Evolutionary conservation across 2,888 invertebrate species (phyloP), one percentile per base, ranked within the genome.

Genomic region (Acrocyrtus sp.): DNA sequence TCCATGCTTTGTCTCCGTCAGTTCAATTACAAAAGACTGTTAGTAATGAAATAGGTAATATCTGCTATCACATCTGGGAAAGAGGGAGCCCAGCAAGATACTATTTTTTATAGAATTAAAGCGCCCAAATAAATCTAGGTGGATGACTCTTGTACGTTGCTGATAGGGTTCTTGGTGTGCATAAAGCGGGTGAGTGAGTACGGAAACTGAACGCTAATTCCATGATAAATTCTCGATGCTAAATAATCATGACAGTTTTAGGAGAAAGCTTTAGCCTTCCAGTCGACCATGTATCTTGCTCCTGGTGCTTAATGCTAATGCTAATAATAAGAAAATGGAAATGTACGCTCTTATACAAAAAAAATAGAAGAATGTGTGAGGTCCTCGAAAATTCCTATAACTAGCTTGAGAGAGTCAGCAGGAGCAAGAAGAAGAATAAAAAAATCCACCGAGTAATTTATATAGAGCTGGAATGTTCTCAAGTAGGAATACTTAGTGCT

Each of bases 161-260:
- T 50, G 60, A 60, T 60, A 58, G 58, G 58, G 26, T 66, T 63
- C 29, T 68, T 60, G 60, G 54, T 54, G 54, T 48, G n/a, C n/a
- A n/a, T n/a, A 61, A 61, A 54, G 54, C 61, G 22, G 17, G 51
- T 57, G 29, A 61, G 69, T n/a, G 61, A n/a, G n/a, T n/a, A n/a
- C n/a, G 34, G 61, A 72, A 63, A 74, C 60, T 69, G 54, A 60
- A 65, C 69, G 74, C 67, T 75, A 75, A 75, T 75, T 75, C 75
- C 75, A 66, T 75, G 75, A 75, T 75, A 75, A 75, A 75, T 75
- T 70, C 67, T 62, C 66, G 66, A 62, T 62, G 62, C 70, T 75
- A 75, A 75, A 75, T 75, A 72, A 75, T 75, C 70, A 61, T 75
- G 75, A 67, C 75, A 75, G 75, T 66, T 75, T 72, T 70, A 67